These are phyloP conservation scores for Alouatta palliata DNA, from an alignment of 2,113 vertebrate genomes.

Conservation along the genomic window DNA sequence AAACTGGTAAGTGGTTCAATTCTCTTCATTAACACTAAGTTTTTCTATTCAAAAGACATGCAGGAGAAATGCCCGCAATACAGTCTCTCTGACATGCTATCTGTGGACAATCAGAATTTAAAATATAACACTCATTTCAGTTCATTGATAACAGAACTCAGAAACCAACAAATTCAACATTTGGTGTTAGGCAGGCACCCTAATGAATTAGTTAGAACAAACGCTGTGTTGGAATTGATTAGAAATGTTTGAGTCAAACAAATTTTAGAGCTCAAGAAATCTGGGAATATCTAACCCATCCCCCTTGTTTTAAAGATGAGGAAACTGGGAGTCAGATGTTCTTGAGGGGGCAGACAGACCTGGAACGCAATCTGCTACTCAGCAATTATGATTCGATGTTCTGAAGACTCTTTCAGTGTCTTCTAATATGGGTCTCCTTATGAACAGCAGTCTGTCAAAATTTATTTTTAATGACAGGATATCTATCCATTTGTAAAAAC, in stretches of 20 bases:
- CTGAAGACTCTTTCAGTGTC: neutral
- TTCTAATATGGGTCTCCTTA: neutral
- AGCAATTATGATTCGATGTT: neutral
- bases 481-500: slow-evolving; percentile 15
- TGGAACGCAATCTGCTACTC: neutral
- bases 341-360: neutral
- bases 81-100: neutral
- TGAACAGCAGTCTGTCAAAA: neutral
- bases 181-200: neutral
- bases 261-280: neutral
- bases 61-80: neutral
- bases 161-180: neutral
- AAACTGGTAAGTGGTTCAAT: neutral
- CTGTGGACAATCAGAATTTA: neutral
- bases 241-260: neutral
- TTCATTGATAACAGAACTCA: neutral
- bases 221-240: neutral
- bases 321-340: neutral
- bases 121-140: neutral
- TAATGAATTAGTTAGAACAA: neutral
- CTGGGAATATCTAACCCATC: neutral
- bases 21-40: neutral
- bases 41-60: neutral
- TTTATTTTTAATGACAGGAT: slow-evolving; percentile 24
- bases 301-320: neutral